Evolutionary conservation across 2,888 invertebrate species (phyloP).

Genomic region (Drosophila paracracens): DNA sequence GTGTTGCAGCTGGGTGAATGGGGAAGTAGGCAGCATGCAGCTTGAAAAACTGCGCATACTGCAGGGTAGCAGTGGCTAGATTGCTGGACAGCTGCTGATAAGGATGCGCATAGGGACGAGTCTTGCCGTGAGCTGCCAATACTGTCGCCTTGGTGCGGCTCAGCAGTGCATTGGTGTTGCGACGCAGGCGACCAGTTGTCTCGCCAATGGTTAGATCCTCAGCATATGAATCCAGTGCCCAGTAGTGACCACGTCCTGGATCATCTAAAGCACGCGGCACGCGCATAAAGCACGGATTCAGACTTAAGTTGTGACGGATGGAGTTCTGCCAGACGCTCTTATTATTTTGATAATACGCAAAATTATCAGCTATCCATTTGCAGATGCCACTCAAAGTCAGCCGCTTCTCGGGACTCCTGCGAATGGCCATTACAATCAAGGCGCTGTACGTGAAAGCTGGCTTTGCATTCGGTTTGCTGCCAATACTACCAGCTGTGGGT

Average conservation of each 20-base stretch:
- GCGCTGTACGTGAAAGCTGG: constrained; percentile 99
- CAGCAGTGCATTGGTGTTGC: constrained; percentile 80
- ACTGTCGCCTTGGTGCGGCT: constrained; percentile 33
- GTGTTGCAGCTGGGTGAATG: constrained; percentile 56
- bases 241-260: constrained; percentile 92
- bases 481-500: not conserved
- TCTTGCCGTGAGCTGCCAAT: constrained; percentile 22
- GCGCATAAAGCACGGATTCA: constrained; percentile 98
- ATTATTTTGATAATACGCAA: not conserved
- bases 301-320: constrained; percentile 86
- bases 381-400: constrained; percentile 91
- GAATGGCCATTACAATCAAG: constrained; percentile 99
- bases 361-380: constrained; percentile 96
- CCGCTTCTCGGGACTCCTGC: constrained; percentile 95
- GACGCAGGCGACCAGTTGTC: constrained; percentile 96
- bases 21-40: constrained; percentile 78
- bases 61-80: constrained; percentile 9
- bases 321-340: constrained; percentile 90
- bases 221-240: constrained; percentile 98
- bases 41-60: constrained; percentile 26
- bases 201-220: constrained; percentile 99
- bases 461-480: constrained; percentile 85
- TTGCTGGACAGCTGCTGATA: constrained; percentile 55
- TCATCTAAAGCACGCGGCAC: constrained; percentile 94
- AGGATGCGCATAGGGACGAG: constrained; percentile 59